Base-by-base conservation (phyloP, 2,113 vertebrate genomes). In the Hippocampus mohnikei region DNA sequence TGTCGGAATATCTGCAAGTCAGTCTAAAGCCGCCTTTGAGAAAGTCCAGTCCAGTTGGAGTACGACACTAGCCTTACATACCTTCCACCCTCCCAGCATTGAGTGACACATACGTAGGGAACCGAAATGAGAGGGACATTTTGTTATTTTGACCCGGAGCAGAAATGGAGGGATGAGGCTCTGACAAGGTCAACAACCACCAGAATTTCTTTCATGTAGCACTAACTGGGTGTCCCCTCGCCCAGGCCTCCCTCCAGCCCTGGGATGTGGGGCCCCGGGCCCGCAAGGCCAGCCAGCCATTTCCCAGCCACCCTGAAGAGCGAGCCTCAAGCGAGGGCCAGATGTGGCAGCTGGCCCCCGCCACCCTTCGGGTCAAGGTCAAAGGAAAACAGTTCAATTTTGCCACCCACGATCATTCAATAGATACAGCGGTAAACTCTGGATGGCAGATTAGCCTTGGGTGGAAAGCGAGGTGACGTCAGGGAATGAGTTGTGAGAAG, bases 331-430 rank as follows among this genome's bases (percentile, higher is more conserved):
- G 87, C 88, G 81, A 86, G 76, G 88, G 81, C 89, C 92, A 92
- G 91, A 93, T 93, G 92, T 91, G 87, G 77, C 89, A 90, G 87
- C 87, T 90, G 86, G 79, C 70, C 78, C 63, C 84, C 76, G 81
- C 75, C 87, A 89, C 89, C 88, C 81, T 78, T 42, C 70, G 78
- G 89, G 90, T 91, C 90, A 92, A 92, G 92, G 92, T 91, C 91
- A 91, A 71, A 88, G 88, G 81, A 91, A 92, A 88, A 84, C 84
- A 87, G 82, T 85, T 90, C 87, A 91, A 87, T 89, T 90, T 78
- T 89, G 84, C 88, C 92, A 93, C 90, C 90, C 92, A 92, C 89
- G 79, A 72, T 88, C 87, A 86, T 84, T 72, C 61, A 75, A 83
- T 71, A 82, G 66, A 81, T 77, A 82, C 78, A 83, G 77, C 85